phyloP scores from a whole-genome alignment of 1,140 invertebrate species.

The Euwallacea similis region DNA sequence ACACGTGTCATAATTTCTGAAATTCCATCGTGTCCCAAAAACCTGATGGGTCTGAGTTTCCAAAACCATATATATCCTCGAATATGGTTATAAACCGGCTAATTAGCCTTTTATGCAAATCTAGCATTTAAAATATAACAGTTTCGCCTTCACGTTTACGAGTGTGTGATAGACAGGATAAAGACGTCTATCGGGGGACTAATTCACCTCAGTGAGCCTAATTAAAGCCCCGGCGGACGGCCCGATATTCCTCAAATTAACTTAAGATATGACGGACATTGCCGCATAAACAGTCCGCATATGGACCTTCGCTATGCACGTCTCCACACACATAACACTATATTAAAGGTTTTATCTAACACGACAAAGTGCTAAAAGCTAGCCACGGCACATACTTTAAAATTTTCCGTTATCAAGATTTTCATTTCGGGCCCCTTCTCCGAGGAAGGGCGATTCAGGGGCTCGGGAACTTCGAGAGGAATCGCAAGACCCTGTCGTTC shows the following conservation, averaged over 20 bases:
- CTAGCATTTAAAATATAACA: too few species aligned
- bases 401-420: slow-evolving; percentile 40
- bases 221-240: neutral
- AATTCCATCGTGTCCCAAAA: neutral
- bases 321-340: slow-evolving; percentile 32
- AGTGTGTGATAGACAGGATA: neutral
- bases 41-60: too few species aligned
- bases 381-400: slow-evolving; percentile 35
- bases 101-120: too few species aligned
- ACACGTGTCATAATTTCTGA: slow-evolving; percentile 6
- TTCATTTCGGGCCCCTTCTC: slow-evolving; percentile 25
- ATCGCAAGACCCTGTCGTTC: neutral
- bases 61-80: too few species aligned
- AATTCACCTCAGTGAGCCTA: neutral
- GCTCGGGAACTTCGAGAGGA: neutral
- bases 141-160: neutral
- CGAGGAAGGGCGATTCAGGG: neutral
- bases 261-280: slow-evolving; percentile 22
- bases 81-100: too few species aligned
- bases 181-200: neutral
- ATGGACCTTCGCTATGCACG: slow-evolving; percentile 31
- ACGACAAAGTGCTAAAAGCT: slow-evolving; percentile 37
- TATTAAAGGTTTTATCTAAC: slow-evolving; percentile 40
- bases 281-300: slow-evolving; percentile 32
- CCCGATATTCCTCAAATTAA: slow-evolving; percentile 18